A percentile compares a stretch with the other conserved stretches of the same genome.
These are phyloP conservation scores for Formica aserva DNA, from an alignment of 2,888 invertebrate species.

Conservation along the genomic window DNA sequence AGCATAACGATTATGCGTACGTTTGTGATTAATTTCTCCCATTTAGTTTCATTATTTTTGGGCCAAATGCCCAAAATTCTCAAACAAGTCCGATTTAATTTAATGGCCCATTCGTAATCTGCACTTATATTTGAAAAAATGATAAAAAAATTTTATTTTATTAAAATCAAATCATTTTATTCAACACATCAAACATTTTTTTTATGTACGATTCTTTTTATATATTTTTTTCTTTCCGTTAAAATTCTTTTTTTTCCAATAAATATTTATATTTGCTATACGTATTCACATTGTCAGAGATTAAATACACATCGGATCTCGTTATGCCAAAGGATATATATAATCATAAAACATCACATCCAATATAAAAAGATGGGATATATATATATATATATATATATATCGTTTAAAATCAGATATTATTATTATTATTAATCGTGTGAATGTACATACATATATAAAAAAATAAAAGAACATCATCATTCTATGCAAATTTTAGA, in stretches of 20 bases:
- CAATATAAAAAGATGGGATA: no score
- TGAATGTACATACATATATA: no score
- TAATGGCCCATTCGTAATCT: constrained; percentile 36
- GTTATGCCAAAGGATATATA: no score
- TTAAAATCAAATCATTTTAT: no score
- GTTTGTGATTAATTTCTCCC: not conserved
- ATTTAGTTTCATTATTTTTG: not conserved
- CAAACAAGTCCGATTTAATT: constrained; percentile 10
- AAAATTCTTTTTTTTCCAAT: not conserved
- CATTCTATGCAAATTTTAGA: not conserved
- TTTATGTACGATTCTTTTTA: not conserved
- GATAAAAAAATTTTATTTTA: not conserved
- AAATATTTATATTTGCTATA: not conserved
- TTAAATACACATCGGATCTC: no score
- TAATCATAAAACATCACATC: not conserved
- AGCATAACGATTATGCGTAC: not conserved
- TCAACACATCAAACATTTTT: not conserved
- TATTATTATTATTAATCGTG: no score
- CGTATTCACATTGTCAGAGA: not conserved
- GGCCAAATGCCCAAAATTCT: constrained; percentile 17
- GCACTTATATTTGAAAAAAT: not conserved
- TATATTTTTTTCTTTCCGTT: not conserved
- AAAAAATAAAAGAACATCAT: no score
- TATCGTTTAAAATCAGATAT: no score
- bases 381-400: no score